A percentile compares a stretch with the other conserved stretches of the same genome.
These are phyloP conservation scores for Clarias magur DNA, from an alignment of 2,113 vertebrate species.

Conservation along the genomic window DNA sequence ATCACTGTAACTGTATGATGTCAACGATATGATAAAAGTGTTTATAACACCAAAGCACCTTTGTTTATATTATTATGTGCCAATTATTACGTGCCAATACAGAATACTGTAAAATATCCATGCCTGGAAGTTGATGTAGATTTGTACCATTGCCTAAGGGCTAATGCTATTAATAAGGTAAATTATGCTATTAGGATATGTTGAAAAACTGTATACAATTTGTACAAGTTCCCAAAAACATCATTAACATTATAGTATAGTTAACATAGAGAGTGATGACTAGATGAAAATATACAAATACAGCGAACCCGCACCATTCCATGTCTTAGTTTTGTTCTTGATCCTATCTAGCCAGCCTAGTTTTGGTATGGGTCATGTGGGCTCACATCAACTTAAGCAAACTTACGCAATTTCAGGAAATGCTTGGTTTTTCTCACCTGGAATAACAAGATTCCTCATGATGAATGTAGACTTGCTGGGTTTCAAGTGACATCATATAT, in stretches of 20 bases:
- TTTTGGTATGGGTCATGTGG: not conserved
- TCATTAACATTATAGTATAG: not conserved
- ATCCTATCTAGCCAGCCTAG: not conserved
- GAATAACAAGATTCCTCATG: slow-evolving; percentile 37
- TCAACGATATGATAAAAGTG: not conserved
- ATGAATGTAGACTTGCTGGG: slow-evolving; percentile 31
- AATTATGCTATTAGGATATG: not conserved
- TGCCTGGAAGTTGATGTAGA: too few species aligned
- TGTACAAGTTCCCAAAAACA: not conserved
- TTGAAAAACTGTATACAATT: not conserved
- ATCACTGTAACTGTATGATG: not conserved
- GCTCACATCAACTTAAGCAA: not conserved
- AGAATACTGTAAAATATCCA: not conserved
- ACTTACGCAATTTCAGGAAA: not conserved
- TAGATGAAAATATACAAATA: not conserved
- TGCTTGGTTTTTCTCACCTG: not conserved
- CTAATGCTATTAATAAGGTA: not conserved
- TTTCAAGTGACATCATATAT: not conserved
- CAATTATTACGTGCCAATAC: not conserved
- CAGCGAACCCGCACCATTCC: not conserved
- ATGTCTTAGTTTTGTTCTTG: not conserved
- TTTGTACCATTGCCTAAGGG: not conserved
- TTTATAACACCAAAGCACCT: not conserved
- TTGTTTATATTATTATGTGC: not conserved
- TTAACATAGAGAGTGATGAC: not conserved